phyloP scores from a whole-genome alignment of 1,140 invertebrate species.

The Macrosteles quadrilineatus region DNA sequence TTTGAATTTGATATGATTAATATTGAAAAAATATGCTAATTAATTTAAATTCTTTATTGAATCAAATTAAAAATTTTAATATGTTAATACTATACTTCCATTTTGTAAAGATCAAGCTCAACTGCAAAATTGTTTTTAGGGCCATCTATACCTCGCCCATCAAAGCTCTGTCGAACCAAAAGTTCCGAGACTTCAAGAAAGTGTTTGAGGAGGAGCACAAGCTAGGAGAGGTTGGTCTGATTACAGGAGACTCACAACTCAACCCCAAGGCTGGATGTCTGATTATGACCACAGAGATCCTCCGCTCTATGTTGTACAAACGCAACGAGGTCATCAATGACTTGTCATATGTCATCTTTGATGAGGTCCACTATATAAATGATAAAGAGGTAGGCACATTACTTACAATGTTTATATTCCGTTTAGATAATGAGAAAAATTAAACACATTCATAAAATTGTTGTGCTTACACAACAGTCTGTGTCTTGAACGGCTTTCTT shows the following conservation, averaged over 20 bases:
- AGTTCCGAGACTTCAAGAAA: conserved; percentile 95
- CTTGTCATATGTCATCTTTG: conserved; percentile 98
- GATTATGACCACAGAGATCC: conserved; percentile 99
- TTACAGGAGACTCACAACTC: conserved; percentile 97
- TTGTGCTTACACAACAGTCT: no score
- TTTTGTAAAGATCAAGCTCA: no score
- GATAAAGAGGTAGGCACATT: conserved; percentile 78
- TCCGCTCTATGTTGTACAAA: conserved; percentile 61
- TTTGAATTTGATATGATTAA: no score
- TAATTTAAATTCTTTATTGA: no score
- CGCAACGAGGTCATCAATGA: conserved; percentile 85
- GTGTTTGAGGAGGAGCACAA: conserved; percentile 72
- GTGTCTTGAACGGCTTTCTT: no score
- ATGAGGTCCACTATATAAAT: conserved; percentile 99
- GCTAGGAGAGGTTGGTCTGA: conserved; percentile 71
- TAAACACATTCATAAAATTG: no score
- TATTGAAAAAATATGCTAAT: no score
- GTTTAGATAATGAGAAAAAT: conserved; percentile 9
- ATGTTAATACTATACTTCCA: no score
- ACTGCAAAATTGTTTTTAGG: no score
- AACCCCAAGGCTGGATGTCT: conserved; percentile 91
- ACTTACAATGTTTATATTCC: conserved; percentile 27
- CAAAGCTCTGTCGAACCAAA: conserved; percentile 99
- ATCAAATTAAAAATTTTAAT: no score
- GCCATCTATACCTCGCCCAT: conserved; percentile 99